Percentiles rank a stretch among this genome's conserved stretches.
Conservation (phyloP, 2,797 vertebrate species). For the Poeciliopsis gracilis region DNA sequence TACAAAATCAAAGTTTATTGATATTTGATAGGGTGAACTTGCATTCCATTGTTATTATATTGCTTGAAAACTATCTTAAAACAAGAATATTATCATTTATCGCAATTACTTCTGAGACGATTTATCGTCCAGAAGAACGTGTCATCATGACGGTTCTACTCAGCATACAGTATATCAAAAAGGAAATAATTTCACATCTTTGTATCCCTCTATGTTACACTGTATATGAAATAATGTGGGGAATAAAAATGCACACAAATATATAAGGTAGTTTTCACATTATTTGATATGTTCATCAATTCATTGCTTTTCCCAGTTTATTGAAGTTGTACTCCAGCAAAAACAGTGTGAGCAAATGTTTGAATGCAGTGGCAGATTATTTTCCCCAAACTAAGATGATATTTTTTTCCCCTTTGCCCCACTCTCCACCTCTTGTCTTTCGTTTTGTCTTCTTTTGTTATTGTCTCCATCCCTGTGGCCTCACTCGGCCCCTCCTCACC, state of each 20-base stretch:
- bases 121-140: too few relatives aligned
- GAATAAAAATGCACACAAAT: neutral
- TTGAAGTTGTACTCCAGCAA: neutral
- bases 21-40: too few relatives aligned
- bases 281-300: neutral
- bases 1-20: too few relatives aligned
- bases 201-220: neutral
- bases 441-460: slow-evolving; percentile 40
- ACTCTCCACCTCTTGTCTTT: slow-evolving; percentile 10
- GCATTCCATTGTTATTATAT: too few relatives aligned
- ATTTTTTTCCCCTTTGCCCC: neutral
- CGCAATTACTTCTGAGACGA: too few relatives aligned
- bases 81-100: too few relatives aligned
- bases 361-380: neutral
- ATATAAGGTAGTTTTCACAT: neutral
- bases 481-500: slow-evolving; percentile 29
- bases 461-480: slow-evolving; percentile 29
- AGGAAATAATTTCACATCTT: neutral
- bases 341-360: neutral
- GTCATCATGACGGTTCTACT: too few relatives aligned
- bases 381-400: neutral
- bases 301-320: neutral
- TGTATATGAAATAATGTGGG: neutral
- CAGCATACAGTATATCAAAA: neutral
- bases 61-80: too few relatives aligned